phyloP scores from a whole-genome alignment of 2,113 vertebrate genomes.

The cat (Felis catus) region DNA sequence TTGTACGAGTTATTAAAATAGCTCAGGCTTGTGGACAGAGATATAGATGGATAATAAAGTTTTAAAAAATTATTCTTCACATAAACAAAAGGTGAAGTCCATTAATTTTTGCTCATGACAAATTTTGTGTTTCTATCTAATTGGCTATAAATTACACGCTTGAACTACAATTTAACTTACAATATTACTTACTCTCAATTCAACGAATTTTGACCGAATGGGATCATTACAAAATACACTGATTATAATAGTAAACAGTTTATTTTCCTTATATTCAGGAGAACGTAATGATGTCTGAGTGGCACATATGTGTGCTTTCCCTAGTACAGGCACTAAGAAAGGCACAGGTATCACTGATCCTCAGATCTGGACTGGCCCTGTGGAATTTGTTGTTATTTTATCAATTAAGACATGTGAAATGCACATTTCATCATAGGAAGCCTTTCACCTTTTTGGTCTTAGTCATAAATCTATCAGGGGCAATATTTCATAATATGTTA shows the following conservation, averaged over 20 bases:
- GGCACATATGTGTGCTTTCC: neutral
- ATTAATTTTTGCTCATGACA: neutral
- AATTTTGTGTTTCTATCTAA: conserved; percentile 22
- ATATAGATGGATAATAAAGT: neutral
- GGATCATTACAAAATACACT: neutral
- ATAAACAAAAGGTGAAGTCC: neutral
- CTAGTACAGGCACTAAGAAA: neutral
- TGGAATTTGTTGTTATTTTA: neutral
- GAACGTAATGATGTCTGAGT: neutral
- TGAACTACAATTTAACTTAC: neutral
- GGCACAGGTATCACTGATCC: neutral
- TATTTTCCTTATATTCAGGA: neutral
- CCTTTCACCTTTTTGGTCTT: neutral
- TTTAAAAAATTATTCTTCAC: neutral
- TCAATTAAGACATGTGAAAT: neutral
- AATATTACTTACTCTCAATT: neutral
- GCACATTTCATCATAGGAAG: neutral
- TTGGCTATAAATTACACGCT: neutral
- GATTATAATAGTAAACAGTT: conserved; percentile 44
- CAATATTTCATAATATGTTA: neutral
- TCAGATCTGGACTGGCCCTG: neutral
- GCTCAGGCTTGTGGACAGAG: neutral
- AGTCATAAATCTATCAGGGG: neutral
- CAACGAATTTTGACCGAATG: neutral
- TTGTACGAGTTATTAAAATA: conserved; percentile 8